phyloP scores from a whole-genome alignment of 23 tunicate species.

The Corella eumyota region DNA sequence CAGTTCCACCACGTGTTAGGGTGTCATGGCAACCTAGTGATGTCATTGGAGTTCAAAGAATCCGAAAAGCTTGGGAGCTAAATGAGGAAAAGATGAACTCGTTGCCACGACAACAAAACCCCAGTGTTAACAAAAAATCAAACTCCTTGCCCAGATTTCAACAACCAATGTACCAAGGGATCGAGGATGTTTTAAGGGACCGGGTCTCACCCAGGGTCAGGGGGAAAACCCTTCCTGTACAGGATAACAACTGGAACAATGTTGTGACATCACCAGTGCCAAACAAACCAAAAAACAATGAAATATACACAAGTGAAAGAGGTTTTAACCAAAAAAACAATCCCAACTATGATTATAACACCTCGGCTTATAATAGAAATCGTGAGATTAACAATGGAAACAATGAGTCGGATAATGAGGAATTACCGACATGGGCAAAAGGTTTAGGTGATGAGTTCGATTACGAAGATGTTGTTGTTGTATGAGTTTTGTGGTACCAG shows the following conservation, averaged over 20 bases:
- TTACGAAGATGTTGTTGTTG: conserved; percentile 88
- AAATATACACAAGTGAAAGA: background rate
- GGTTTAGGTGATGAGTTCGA: conserved; percentile 68
- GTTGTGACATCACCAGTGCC: background rate
- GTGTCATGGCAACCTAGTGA: conserved; percentile 78
- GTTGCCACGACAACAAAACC: conserved; percentile 19
- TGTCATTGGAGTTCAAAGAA: conserved; percentile 68
- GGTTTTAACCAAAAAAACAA: conserved; percentile 32
- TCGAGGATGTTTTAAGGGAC: conserved; percentile 21
- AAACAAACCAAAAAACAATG: background rate
- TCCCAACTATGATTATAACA: conserved; percentile 49
- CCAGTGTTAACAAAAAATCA: conserved; percentile 13
- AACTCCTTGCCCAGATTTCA: conserved; percentile 48
- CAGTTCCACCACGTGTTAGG: conserved; percentile 54
- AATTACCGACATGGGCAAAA: conserved; percentile 70
- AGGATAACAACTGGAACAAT: background rate
- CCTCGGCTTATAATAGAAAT: too few relatives aligned
- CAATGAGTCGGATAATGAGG: conserved; percentile 13
- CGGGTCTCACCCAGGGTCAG: conserved; percentile 11
- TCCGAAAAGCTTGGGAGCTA: conserved; percentile 72
- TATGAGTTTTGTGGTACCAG: conserved; percentile 14
- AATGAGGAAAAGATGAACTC: conserved; percentile 25
- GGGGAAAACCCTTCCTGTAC: conserved; percentile 6
- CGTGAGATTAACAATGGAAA: too few relatives aligned
- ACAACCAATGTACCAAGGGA: conserved; percentile 37